Evolutionary conservation across 2,797 vertebrate genomes (phyloP).

Genomic region (Gymnothorax reevesii): DNA sequence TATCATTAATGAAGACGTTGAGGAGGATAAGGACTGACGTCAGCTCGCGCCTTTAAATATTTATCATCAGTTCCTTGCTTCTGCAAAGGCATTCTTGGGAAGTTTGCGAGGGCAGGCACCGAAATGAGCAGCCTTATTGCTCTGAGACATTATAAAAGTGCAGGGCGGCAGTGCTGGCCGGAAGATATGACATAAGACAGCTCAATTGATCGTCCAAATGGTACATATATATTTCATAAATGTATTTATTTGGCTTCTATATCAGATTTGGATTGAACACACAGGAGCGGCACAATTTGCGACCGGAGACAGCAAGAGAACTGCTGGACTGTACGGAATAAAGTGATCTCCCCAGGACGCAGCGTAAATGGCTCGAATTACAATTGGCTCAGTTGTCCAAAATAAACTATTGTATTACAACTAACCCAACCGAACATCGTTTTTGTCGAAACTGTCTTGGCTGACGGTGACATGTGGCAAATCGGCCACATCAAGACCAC

Average conservation of each 20-base stretch:
- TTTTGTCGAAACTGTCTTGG: conserved; percentile 28
- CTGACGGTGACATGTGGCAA: conserved; percentile 17
- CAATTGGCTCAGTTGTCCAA: conserved; percentile 4
- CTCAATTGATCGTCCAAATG: neutral
- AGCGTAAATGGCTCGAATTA: conserved; percentile 22
- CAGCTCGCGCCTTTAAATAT: conserved; percentile 75
- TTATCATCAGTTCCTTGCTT: conserved; percentile 40
- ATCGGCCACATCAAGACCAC: conserved; percentile 20
- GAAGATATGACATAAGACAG: conserved; percentile 6
- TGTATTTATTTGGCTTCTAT: conserved; percentile 17
- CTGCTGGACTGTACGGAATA: conserved; percentile 1
- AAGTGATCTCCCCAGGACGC: neutral
- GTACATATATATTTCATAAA: conserved; percentile 10
- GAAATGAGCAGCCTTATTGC: conserved; percentile 29
- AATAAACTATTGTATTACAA: conserved; percentile 14
- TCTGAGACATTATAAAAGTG: conserved; percentile 21
- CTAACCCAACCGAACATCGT: neutral
- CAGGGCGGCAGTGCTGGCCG: neutral
- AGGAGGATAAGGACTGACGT: conserved; percentile 75
- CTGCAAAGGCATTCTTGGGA: conserved; percentile 53
- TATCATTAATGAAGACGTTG: conserved; percentile 27
- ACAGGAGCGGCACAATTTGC: conserved; percentile 64
- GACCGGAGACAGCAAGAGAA: conserved; percentile 7
- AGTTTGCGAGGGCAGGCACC: conserved; percentile 43
- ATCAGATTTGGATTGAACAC: conserved; percentile 22